These are phyloP conservation scores for Tangara arthus DNA, from an alignment of 2,797 vertebrate species.

Conservation along the genomic window DNA sequence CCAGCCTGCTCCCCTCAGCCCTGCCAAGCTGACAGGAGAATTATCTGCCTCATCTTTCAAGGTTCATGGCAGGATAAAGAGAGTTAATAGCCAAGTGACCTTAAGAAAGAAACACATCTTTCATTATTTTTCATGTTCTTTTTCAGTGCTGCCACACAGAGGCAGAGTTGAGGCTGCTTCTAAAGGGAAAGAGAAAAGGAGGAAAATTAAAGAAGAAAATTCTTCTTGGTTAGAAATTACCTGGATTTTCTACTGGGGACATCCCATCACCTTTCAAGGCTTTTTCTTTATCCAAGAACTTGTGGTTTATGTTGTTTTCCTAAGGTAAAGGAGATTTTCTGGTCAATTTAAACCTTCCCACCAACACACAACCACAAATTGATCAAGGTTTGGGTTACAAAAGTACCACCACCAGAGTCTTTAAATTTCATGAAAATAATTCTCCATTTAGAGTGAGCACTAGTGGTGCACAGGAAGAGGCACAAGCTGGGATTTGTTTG, in stretches of 20 bases:
- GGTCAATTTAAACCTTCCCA: background rate
- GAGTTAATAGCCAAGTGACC: background rate
- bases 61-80: background rate
- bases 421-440: background rate
- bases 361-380: background rate
- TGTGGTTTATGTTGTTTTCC: background rate
- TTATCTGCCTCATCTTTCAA: background rate
- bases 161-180: conserved; percentile 36
- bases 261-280: background rate
- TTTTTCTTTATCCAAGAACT: background rate
- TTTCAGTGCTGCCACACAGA: conserved; percentile 13
- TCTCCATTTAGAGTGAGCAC: background rate
- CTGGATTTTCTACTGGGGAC: background rate
- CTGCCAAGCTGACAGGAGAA: background rate
- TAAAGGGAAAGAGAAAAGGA: background rate
- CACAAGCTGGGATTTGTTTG: background rate
- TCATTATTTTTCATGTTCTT: background rate
- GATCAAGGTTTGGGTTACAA: background rate
- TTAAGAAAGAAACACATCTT: background rate
- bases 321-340: background rate
- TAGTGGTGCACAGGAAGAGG: background rate
- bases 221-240: background rate
- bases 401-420: background rate
- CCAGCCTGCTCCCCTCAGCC: background rate
- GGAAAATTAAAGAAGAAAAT: too few relatives aligned